Conservation (phyloP, 2,888 invertebrate species). For the Pterostichus niger region DNA sequence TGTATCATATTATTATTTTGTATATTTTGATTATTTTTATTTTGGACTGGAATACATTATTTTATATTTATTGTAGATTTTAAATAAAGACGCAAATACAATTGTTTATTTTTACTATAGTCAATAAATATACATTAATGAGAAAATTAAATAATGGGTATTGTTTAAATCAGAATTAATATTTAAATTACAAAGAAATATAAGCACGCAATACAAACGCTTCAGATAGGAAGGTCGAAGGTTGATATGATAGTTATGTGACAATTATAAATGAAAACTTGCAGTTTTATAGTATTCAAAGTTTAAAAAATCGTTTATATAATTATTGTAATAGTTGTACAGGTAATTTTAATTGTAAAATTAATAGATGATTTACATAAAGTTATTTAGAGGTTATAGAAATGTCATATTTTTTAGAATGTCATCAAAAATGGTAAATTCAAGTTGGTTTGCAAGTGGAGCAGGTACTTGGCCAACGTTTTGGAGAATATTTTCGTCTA, state of each 20-base stretch:
- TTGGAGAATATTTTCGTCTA: constrained; percentile 63
- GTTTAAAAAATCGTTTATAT: background rate
- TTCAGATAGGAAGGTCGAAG: background rate
- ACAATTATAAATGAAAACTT: constrained; percentile 16
- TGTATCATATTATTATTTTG: no score
- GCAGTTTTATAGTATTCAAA: background rate
- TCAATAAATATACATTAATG: no score
- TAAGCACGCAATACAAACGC: no score
- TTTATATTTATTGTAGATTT: no score
- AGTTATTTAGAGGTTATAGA: constrained; percentile 10
- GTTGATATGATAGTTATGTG: background rate
- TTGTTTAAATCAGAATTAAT: no score
- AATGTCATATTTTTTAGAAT: constrained; percentile 32
- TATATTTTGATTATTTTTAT: no score
- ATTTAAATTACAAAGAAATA: no score
- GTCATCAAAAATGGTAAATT: constrained; percentile 39
- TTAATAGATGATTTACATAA: background rate
- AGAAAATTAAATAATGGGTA: no score
- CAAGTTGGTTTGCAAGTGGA: constrained; percentile 50
- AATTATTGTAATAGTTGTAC: no score
- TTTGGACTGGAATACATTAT: no score
- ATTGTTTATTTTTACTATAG: no score
- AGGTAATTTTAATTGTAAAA: background rate
- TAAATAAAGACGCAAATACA: no score
- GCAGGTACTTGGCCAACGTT: constrained; percentile 57